Base-by-base conservation (phyloP, 2,888 invertebrate species). In the Allygus modestus region DNA sequence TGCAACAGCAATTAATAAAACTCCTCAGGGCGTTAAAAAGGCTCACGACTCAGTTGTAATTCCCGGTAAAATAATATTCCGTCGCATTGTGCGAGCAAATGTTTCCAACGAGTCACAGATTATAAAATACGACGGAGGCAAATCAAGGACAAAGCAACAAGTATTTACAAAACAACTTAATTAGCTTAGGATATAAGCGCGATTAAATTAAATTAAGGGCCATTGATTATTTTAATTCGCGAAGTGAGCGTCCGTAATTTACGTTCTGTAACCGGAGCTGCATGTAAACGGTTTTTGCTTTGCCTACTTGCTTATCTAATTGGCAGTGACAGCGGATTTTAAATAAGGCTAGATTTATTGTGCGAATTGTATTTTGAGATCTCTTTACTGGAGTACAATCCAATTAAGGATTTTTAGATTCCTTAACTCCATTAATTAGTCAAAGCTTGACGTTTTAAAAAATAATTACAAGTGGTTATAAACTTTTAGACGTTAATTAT, bases 181-280 rank as follows among this genome's bases (percentile, higher is more conserved):
- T 73, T 73, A 73, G n/a, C 31, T 41, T 37, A 73, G 31, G 73
- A 73, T 73, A 69, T 33, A 69, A 69, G 33, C 37, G 69, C 17
- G 20, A 37, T 73, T 73, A 41, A 73, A 73, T 73, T 73, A 73
- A 73, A 73, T 73, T 73, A 73, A 73, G 37, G 73, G 41, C 65
- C 73, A 73, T 73, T 73, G 73, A 73, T 73, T 73, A 73, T 73
- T 73, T 73, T 23, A 37, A 73, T 73, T 73, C 43, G 37, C 73
- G 17, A 31, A 58, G 20, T 20, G 73, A 73, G 41, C 41, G 69
- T 69, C 31, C 23, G 28, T 15, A 69, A 69, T 69, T 69, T 31
- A 69, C n/a, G n/a, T 31, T 33, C 61, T 28, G 37, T 23, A 23
- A 28, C 69, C 26, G 41, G 73, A 1, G 41, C 26, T 43, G 73